Conservation (phyloP, 2,888 invertebrate species). For the Theretra japonica region DNA sequence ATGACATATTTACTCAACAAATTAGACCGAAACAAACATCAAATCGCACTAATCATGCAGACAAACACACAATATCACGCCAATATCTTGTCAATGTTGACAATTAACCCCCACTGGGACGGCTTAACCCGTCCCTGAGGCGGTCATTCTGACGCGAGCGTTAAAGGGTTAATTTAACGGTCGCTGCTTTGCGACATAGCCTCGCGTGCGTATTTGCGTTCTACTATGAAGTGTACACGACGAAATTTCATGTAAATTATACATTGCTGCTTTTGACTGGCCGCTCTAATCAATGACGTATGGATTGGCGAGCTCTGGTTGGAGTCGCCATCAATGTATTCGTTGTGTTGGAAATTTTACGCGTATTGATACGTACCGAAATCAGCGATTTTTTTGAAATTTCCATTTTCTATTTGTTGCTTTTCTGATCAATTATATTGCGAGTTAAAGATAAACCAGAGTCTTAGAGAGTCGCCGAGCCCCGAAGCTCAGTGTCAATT, state of each 20-base stretch:
- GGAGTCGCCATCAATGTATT: not conserved
- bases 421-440: too few relatives aligned
- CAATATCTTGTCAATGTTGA: not conserved
- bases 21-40: not conserved
- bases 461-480: too few relatives aligned
- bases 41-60: not conserved
- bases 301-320: not conserved
- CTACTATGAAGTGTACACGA: slow-evolving; percentile 1
- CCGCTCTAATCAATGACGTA: slow-evolving; percentile 20
- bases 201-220: slow-evolving; percentile 11
- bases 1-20: not conserved
- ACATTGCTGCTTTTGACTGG: not conserved
- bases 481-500: too few relatives aligned
- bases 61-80: not conserved
- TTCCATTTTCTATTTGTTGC: too few relatives aligned
- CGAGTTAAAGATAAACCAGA: too few relatives aligned
- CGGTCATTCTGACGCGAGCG: slow-evolving; percentile 58
- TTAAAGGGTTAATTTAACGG: slow-evolving; percentile 75
- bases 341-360: not conserved
- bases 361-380: not conserved
- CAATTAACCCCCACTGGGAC: slow-evolving; percentile 38
- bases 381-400: not conserved
- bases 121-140: slow-evolving; percentile 26
- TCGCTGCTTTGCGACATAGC: slow-evolving; percentile 50
- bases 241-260: slow-evolving; percentile 24